Evolutionary conservation across 2,113 vertebrate genomes (phyloP), one percentile per base, ranked within the genome.

Genomic region (Amphiprion percula): DNA sequence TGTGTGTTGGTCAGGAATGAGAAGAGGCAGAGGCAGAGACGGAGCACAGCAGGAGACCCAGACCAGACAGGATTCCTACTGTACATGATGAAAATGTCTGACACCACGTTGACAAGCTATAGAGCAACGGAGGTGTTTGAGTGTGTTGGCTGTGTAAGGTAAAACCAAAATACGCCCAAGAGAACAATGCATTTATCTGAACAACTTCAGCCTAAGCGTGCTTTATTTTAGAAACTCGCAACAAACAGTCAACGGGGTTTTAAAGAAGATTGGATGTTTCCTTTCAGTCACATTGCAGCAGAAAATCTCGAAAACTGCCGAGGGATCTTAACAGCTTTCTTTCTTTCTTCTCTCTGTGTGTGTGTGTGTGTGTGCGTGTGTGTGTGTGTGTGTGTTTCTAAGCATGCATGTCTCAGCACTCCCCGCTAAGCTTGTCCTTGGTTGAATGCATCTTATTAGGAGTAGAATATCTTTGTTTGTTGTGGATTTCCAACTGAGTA

Each of bases 371-470:
- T 71, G 64, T 44, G 21, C 33, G 60, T 65, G 49, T 24, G 44
- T 68, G 33, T 69, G 59, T 79, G 58, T 66, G 56, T 67, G 65
- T 55, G 58, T 39, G 28, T 28, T 63, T 66, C 23, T 30, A 28
- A 62, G 24, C 30, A 41, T 63, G 52, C 37, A 28, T 44, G 49
- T 69, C 10, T 41, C 28, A 30, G 61, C 46, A 19, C 59, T 67
- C 24, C 49, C 49, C 8, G n/a, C 73, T 73, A 65, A 76, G 68
- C 77, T 62, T 60, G 72, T 65, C 52, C 64, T 82, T 82, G 87
- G 50, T 71, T 79, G 56, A 70, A 79, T 72, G 74, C 41, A 68
- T 86, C 83, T 78, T 76, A 79, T 79, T 85, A 79, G 66, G 44
- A 80, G 46, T 55, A 49, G 49, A 73, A 62, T 62, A 63, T 68